phyloP scores from a whole-genome alignment of 2,113 vertebrate genomes.

The Proteles cristata region DNA sequence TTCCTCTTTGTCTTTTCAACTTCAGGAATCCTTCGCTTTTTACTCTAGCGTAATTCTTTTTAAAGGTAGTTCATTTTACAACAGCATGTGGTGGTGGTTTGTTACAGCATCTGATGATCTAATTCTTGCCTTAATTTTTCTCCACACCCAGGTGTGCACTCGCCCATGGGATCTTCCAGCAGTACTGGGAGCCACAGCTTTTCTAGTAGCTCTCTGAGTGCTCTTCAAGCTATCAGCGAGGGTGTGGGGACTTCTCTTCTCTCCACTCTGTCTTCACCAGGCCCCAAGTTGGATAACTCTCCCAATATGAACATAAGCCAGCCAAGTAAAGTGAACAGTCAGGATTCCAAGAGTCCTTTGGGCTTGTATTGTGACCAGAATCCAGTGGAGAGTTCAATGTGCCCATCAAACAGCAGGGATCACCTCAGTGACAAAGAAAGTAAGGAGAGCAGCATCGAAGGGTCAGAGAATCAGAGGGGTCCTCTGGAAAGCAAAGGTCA shows the following conservation, averaged over 20 bases:
- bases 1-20: not conserved
- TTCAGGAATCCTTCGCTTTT: constrained; percentile 31
- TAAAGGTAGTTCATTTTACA: not conserved
- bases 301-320: constrained; percentile 92
- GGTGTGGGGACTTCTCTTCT: constrained; percentile 96
- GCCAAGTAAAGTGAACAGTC: constrained; percentile 85
- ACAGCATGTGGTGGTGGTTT: not conserved
- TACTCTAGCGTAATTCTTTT: constrained; percentile 13
- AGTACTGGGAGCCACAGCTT: constrained; percentile 88
- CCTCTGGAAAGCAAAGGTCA: constrained; percentile 93
- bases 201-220: constrained; percentile 97
- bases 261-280: constrained; percentile 94
- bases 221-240: constrained; percentile 98
- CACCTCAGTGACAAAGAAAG: constrained; percentile 85
- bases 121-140: not conserved
- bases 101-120: not conserved
- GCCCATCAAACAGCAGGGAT: constrained; percentile 92
- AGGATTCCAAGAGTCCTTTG: constrained; percentile 94
- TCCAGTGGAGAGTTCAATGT: constrained; percentile 91
- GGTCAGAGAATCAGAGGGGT: constrained; percentile 88
- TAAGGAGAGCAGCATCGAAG: constrained; percentile 87
- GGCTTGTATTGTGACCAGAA: constrained; percentile 89
- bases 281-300: constrained; percentile 93
- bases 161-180: constrained; percentile 92
- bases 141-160: constrained; percentile 90